Evolutionary conservation across 2,888 invertebrate genomes (phyloP), one percentile per base, ranked within the genome.

Genomic region (Danaus chrysippus): DNA sequence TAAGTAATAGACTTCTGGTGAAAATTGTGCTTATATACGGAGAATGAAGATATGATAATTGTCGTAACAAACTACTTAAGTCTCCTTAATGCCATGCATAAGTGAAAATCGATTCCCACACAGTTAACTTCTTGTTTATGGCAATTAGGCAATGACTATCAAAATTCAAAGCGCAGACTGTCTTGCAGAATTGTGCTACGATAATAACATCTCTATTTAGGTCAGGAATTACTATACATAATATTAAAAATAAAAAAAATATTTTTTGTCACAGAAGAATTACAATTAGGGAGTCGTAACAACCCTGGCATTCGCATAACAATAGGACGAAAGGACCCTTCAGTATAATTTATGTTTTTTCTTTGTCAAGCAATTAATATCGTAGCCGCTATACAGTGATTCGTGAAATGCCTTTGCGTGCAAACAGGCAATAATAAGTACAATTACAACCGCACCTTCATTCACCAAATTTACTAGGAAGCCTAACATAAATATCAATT

Each of bases 101-200:
- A 78, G 76, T 74, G 77, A 74, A 78, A 77, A 81, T 80, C 81
- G 76, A 81, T 81, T 74, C 63, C 69, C 73, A 71, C 71, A 66
- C 55, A 42, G 49, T 58, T 61, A 17, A 46, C 44, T 57, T 55
- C 44, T 56, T 54, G 61, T 58, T 58, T 70, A 64, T 60, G 68
- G 65, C 71, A 72, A 77, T 75, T 74, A 75, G 64, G 66, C 54
- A 68, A 58, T 64, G 42, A 64, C 54, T 63, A 71, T 63, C 70
- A 67, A 71, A 58, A 59, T 46, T 43, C 17, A 53, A 42, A 41
- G 52, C 53, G n/a, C 6, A 19, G 8, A 10, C 3, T 42, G 41
- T 3, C 23, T 34, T 34, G 23, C 23, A 5, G 6, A 34, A 34
- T 34, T 34, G 8, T 6, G 1, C 8, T 34, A 34, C 8, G 23